Percentiles rank a stretch among this genome's conserved stretches.
Evolutionary conservation across 37 sponge, comb jelly and placozoan species (phyloP).

Genomic region (Petrosia ficiformis): DNA sequence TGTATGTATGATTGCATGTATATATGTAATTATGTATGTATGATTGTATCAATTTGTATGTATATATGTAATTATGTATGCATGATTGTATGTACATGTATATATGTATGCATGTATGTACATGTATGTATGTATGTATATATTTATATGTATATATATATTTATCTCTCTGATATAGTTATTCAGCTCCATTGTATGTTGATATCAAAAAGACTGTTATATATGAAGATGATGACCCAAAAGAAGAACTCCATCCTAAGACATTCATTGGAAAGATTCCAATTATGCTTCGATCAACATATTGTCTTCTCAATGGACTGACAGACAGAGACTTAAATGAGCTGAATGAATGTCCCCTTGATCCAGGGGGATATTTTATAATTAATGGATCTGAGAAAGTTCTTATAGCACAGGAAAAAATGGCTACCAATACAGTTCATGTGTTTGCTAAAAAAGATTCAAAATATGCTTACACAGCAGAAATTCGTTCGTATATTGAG

Average conservation of each 20-base stretch:
- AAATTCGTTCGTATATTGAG: conserved; percentile 98
- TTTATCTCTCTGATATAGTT: conserved; percentile 33
- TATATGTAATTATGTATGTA: no score
- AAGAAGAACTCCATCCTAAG: conserved; percentile 63
- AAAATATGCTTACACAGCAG: conserved; percentile 96
- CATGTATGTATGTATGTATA: not conserved
- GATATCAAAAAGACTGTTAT: conserved; percentile 91
- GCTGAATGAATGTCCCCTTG: conserved; percentile 98
- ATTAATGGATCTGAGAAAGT: conserved; percentile 99
- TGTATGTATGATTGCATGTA: no score
- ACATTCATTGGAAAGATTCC: conserved; percentile 99
- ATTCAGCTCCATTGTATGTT: conserved; percentile 95
- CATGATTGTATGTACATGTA: no score
- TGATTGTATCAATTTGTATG: no score
- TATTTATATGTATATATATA: no score
- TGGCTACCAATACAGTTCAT: conserved; percentile 99
- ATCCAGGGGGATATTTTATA: conserved; percentile 98
- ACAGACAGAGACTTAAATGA: conserved; percentile 97
- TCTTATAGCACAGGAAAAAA: conserved; percentile 99
- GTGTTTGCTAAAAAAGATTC: conserved; percentile 98
- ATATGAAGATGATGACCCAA: conserved; percentile 71
- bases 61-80: no score
- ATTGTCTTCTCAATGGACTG: conserved; percentile 90
- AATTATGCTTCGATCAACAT: conserved; percentile 98
- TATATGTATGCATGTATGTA: not conserved